Percentiles rank a stretch among this genome's conserved stretches.
Evolutionary conservation across 2,888 invertebrate species (phyloP).

Genomic region (Philereme vetulata): DNA sequence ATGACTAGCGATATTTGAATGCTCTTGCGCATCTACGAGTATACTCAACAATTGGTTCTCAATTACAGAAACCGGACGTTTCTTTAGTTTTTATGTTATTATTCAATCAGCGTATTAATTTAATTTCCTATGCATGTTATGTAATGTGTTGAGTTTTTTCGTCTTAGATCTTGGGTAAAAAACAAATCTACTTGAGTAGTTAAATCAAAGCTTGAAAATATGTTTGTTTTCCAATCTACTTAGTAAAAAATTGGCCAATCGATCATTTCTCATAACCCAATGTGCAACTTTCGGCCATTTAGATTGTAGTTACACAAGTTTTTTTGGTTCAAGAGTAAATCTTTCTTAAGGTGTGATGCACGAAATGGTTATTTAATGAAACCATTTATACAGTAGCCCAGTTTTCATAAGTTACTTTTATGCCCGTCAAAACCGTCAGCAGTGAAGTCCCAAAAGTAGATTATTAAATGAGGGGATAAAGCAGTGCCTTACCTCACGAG

Average conservation of each 20-base stretch:
- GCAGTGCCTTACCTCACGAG: no score
- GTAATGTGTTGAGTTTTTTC: slow-evolving; percentile 9
- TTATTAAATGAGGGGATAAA: no score
- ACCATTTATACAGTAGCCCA: slow-evolving; percentile 4
- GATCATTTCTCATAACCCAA: slow-evolving; percentile 16
- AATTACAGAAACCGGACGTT: slow-evolving; percentile 11
- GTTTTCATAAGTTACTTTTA: background rate
- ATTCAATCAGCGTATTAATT: slow-evolving; percentile 18
- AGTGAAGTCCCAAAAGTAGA: no score
- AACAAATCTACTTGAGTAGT: no score
- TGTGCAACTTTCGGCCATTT: slow-evolving; percentile 29
- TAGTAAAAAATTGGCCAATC: slow-evolving; percentile 11
- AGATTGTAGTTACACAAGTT: slow-evolving; percentile 60
- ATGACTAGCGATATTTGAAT: background rate
- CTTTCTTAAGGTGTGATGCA: background rate
- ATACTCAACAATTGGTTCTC: background rate
- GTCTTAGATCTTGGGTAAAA: background rate
- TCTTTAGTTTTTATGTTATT: slow-evolving; percentile 11
- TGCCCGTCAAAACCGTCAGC: no score
- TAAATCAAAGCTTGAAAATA: no score
- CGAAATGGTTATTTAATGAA: slow-evolving; percentile 3
- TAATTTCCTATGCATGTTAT: slow-evolving; percentile 12
- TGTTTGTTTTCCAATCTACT: no score
- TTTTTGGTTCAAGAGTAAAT: slow-evolving; percentile 27
- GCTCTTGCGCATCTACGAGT: background rate